Evolutionary conservation across 2,113 vertebrate species (phyloP).

Genomic region (Sinosuthora webbiana): DNA sequence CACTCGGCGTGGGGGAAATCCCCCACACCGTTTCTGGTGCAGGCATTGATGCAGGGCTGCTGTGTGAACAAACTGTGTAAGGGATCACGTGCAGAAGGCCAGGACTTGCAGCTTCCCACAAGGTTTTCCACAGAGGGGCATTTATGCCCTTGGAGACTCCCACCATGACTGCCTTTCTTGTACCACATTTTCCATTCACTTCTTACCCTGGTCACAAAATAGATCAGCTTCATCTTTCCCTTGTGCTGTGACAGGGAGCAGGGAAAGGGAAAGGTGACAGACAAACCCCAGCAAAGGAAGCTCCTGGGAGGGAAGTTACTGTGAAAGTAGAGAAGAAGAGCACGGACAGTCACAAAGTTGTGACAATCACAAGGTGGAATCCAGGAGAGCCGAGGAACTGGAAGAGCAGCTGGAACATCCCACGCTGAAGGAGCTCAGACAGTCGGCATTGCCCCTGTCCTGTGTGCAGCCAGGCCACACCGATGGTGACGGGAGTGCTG

Average conservation of each 20-base stretch:
- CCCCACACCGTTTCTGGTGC: fast-evolving
- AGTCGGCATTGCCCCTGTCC: fast-evolving
- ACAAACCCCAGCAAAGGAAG: not conserved
- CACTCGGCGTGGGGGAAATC: fast-evolving
- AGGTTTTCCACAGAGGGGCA: not conserved
- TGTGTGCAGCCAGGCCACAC: not conserved
- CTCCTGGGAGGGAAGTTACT: not conserved
- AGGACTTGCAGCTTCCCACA: not conserved
- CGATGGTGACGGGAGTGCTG: not conserved
- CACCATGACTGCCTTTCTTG: not conserved
- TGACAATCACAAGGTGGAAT: not conserved
- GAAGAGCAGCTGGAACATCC: not conserved
- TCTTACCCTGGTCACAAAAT: too few relatives aligned
- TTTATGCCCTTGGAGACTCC: not conserved
- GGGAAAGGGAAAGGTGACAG: not conserved
- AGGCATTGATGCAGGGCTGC: fast-evolving
- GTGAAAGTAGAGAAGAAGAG: not conserved
- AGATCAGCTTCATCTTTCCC: not conserved
- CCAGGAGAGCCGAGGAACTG: not conserved
- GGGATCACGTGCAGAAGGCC: not conserved
- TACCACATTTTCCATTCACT: not conserved
- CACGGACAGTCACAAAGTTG: fast-evolving
- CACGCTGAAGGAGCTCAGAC: not conserved
- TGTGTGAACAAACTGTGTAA: fast-evolving
- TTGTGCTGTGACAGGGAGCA: not conserved